A percentile compares a stretch with the other conserved stretches of the same genome.
These are phyloP conservation scores for Norana najaformis DNA, from an alignment of 2,888 invertebrate genomes.

Conservation along the genomic window DNA sequence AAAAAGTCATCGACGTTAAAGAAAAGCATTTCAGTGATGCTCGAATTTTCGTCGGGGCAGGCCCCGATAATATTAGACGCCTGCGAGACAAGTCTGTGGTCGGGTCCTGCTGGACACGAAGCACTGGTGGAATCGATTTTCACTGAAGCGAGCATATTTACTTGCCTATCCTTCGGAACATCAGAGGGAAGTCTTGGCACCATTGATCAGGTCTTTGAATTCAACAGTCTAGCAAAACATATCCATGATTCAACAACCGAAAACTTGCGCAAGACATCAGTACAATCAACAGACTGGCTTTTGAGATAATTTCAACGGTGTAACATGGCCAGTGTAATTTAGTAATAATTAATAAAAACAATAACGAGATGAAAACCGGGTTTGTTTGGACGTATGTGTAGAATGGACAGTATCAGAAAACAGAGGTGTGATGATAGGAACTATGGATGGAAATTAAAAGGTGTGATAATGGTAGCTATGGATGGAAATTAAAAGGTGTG, in stretches of 20 bases:
- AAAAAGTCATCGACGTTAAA: background rate
- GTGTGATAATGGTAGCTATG: no score
- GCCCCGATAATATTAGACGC: background rate
- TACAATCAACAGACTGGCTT: background rate
- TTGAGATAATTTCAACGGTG: background rate
- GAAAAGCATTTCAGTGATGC: background rate
- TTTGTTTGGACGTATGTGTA: no score
- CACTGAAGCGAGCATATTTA: background rate
- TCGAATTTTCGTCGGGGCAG: background rate
- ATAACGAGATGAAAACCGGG: no score
- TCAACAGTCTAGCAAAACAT: background rate
- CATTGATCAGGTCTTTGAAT: background rate
- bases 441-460: no score
- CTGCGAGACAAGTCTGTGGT: background rate
- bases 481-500: no score
- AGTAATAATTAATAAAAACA: no score
- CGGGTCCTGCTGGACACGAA: background rate
- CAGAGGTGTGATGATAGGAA: no score
- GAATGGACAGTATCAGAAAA: no score
- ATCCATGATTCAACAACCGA: background rate
- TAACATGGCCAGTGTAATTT: background rate
- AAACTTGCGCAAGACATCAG: background rate
- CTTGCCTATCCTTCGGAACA: slow-evolving; percentile 6
- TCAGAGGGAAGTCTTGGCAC: background rate
- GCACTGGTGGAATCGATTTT: background rate